phyloP scores from a whole-genome alignment of 2,888 invertebrate species.

The Polymixis lichenea region DNA sequence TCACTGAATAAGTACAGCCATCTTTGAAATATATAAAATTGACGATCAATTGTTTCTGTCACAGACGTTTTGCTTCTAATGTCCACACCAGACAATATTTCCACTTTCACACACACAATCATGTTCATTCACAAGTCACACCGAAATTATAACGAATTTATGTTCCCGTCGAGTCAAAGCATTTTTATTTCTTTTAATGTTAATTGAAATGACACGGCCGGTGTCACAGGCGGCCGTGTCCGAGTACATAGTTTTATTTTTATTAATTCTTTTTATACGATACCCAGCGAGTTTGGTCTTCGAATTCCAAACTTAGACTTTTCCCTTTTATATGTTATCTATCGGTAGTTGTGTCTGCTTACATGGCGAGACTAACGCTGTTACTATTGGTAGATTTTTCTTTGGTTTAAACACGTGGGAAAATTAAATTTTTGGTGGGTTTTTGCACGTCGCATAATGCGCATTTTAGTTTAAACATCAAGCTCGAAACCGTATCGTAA shows the following conservation, averaged over 20 bases:
- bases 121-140: slow-evolving; percentile 68
- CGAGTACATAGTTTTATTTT: slow-evolving; percentile 78
- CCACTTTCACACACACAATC: slow-evolving; percentile 71
- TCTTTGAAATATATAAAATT: not conserved
- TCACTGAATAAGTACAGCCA: not conserved
- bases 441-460: not conserved
- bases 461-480: slow-evolving; percentile 14
- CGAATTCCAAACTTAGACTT: slow-evolving; percentile 84
- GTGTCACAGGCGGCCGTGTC: slow-evolving; percentile 75
- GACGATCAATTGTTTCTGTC: slow-evolving; percentile 9
- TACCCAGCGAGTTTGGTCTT: slow-evolving; percentile 79
- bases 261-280: slow-evolving; percentile 83
- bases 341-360: slow-evolving; percentile 72
- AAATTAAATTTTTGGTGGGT: no score
- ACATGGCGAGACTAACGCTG: slow-evolving; percentile 70
- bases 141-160: slow-evolving; percentile 79
- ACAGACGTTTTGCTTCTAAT: slow-evolving; percentile 32
- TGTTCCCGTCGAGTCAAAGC: slow-evolving; percentile 70
- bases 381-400: not conserved
- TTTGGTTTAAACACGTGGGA: not conserved
- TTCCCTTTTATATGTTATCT: slow-evolving; percentile 83
- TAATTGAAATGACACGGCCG: slow-evolving; percentile 88
- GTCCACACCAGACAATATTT: slow-evolving; percentile 53
- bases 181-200: slow-evolving; percentile 84
- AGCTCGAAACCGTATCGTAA: not conserved